Percentiles rank a stretch among this genome's conserved stretches.
Conservation (phyloP, 1,140 invertebrate species). For the Pomacea maculata region DNA sequence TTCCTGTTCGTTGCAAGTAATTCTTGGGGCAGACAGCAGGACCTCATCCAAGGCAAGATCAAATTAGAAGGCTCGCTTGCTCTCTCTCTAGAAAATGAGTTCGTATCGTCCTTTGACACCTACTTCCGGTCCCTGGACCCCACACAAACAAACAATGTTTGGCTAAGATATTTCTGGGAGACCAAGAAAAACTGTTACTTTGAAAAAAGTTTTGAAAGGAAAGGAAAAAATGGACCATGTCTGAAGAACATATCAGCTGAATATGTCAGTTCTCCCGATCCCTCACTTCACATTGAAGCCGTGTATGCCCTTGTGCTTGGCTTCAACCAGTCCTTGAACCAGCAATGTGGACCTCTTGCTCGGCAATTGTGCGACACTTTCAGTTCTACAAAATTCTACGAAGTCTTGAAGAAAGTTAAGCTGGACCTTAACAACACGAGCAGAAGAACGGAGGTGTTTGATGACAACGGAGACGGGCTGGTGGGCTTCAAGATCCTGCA, state of each 20-base stretch:
- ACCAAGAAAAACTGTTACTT: slow-evolving; percentile 6
- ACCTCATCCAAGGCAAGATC: background rate
- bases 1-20: slow-evolving; percentile 18
- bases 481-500: slow-evolving; percentile 20
- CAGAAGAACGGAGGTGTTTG: background rate
- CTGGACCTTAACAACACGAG: slow-evolving; percentile 15
- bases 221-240: slow-evolving; percentile 8
- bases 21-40: slow-evolving; percentile 13
- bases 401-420: slow-evolving; percentile 7
- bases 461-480: slow-evolving; percentile 17
- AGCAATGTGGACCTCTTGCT: background rate
- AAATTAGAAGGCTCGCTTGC: slow-evolving; percentile 10
- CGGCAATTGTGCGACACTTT: background rate
- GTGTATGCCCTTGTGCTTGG: slow-evolving; percentile 7
- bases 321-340: background rate
- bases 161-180: slow-evolving; percentile 20
- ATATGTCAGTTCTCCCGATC: background rate
- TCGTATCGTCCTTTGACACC: background rate
- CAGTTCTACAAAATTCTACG: background rate
- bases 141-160: background rate
- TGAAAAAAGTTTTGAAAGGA: slow-evolving; percentile 9
- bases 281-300: slow-evolving; percentile 11
- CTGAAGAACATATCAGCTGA: background rate
- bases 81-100: slow-evolving; percentile 4
- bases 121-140: slow-evolving; percentile 9